Evolutionary conservation across 2,888 invertebrate species (phyloP), one percentile per base, ranked within the genome.

Genomic region (Ligdia adustata): DNA sequence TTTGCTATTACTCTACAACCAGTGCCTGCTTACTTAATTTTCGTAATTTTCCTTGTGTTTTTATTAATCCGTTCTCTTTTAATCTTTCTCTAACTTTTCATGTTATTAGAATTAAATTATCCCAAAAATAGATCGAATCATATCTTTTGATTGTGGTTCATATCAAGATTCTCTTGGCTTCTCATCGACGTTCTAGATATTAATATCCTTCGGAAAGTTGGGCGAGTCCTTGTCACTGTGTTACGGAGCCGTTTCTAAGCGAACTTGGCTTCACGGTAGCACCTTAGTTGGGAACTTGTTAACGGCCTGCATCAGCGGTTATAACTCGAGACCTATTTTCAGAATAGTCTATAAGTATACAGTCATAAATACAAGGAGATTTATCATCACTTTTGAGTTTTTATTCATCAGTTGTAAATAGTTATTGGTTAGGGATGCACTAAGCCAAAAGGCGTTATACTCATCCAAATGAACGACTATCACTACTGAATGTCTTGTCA

Each of bases 221-320:
- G 1, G 13, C 12, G 7, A 11, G 11, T 32, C 26, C 22, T 29
- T 29, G 29, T 20, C 16, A 16, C 9, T 26, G 16, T 9, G 12
- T 20, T 22, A 28, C 22, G 6, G 6, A 29, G 9, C 14, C 43
- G 12, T 9, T 37, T 16, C 12, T 7, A 37, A 37, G 37, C 29
- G 14, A 38, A 46, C 26, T 39, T 39, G 14, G 33, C 27, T 46
- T 29, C 16, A 24, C 26, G 13, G 40, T 31, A 26, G 46, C 35
- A 60, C 60, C 59, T 60, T 61, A 58, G 62, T 65, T 59, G 52
- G 42, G 29, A 60, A 59, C 67, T 67, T 64, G 72, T 72, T 69
- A 69, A 57, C 39, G 50, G 43, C 55, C 48, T 45, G 46, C 46
- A 63, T 69, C 69, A 66, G 68, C 48, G 60, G 63, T 64, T 52